Evolutionary conservation across 2,113 vertebrate species (phyloP).

Genomic region (Elaphurus davidianus): DNA sequence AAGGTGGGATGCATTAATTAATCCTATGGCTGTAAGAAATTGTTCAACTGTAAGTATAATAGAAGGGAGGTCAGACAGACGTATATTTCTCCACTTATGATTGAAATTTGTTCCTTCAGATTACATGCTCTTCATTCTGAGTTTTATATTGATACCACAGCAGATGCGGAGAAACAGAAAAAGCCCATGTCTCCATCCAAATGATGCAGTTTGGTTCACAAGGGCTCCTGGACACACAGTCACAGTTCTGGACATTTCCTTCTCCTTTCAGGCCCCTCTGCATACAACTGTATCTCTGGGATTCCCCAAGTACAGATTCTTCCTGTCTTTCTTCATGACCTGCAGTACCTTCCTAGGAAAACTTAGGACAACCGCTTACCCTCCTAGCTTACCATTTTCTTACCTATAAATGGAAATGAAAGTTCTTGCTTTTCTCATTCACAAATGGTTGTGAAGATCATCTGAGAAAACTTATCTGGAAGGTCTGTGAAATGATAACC

Average conservation of each 20-base stretch:
- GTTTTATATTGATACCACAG: neutral
- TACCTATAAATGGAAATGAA: too few species aligned
- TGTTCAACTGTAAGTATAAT: neutral
- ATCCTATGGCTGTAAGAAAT: neutral
- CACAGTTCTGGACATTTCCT: neutral
- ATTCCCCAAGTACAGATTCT: neutral
- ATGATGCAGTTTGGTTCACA: neutral
- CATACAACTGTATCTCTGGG: rapidly evolving
- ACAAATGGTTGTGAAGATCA: rapidly evolving
- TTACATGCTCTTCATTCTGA: neutral
- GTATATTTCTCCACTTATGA: neutral
- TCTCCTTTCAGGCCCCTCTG: neutral
- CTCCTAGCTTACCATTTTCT: too few species aligned
- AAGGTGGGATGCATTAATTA: neutral
- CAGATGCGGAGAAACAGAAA: neutral
- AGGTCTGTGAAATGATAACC: neutral
- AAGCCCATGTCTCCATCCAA: neutral
- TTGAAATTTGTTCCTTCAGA: rapidly evolving
- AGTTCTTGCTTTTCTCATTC: neutral
- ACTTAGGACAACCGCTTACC: neutral
- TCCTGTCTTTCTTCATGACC: neutral
- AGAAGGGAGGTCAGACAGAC: neutral
- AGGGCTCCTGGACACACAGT: neutral
- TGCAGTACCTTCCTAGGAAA: neutral
- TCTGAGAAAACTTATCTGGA: neutral